Conservation (phyloP, 2,797 vertebrate species). For the Lerista edwardsae region DNA sequence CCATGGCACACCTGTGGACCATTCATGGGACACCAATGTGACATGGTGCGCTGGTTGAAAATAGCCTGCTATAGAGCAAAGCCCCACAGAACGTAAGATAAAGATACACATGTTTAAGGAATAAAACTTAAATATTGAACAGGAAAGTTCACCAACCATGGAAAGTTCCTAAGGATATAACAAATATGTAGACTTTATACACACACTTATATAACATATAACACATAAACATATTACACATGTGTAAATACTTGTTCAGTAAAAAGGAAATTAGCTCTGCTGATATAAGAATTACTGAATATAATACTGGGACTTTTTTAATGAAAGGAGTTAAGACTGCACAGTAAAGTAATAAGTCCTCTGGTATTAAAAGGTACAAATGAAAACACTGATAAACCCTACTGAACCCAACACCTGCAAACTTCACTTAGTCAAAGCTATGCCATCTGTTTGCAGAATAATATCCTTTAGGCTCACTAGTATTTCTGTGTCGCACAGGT, state of each 20-base stretch:
- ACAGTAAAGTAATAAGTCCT: slow-evolving; percentile 3
- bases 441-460: slow-evolving; percentile 32
- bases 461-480: neutral
- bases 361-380: neutral
- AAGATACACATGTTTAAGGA: neutral
- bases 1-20: no score
- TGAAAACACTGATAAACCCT: slow-evolving; percentile 27
- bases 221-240: neutral
- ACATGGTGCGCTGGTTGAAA: no score
- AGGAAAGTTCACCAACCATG: neutral
- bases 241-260: neutral
- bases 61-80: neutral
- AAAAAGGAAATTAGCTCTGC: slow-evolving; percentile 13
- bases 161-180: neutral
- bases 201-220: neutral
- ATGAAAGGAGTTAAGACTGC: slow-evolving; percentile 7
- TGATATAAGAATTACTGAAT: neutral
- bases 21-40: no score
- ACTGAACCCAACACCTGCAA: slow-evolving; percentile 6
- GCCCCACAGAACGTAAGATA: neutral
- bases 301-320: neutral
- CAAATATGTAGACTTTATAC: neutral
- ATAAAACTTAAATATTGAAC: neutral
- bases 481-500: neutral
- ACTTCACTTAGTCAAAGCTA: neutral